A percentile compares a stretch with the other conserved stretches of the same genome.
These are phyloP conservation scores for Podocnemis expansa DNA, from an alignment of 2,113 vertebrate species.

Conservation along the genomic window DNA sequence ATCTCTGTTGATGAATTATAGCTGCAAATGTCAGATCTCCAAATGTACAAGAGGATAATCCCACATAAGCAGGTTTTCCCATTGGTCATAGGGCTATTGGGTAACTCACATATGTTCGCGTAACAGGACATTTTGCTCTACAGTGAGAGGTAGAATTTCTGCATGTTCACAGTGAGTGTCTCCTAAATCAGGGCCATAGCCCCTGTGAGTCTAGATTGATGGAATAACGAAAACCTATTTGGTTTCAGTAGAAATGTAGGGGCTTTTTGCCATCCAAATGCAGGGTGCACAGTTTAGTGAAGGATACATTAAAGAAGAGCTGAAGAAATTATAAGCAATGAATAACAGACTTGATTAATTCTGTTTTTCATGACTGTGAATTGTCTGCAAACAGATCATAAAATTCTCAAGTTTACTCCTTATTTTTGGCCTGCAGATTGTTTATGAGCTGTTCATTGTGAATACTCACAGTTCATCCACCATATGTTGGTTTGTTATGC, in stretches of 20 bases:
- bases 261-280: no score
- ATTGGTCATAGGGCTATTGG: background rate
- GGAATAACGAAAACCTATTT: background rate
- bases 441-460: background rate
- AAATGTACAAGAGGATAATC: background rate
- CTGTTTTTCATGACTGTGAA: background rate
- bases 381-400: background rate
- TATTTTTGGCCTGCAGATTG: background rate
- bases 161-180: background rate
- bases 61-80: background rate
- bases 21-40: background rate
- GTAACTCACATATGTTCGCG: background rate
- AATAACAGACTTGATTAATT: background rate
- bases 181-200: background rate
- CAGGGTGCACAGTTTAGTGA: background rate
- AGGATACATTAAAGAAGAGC: background rate
- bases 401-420: background rate
- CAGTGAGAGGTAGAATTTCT: background rate
- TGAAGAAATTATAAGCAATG: background rate
- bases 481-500: background rate
- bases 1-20: background rate
- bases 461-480: background rate
- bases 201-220: rapidly evolving
- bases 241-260: background rate
- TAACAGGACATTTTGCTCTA: background rate